Conservation (phyloP, 2,888 invertebrate species). For the Scaptomyza flava region DNA sequence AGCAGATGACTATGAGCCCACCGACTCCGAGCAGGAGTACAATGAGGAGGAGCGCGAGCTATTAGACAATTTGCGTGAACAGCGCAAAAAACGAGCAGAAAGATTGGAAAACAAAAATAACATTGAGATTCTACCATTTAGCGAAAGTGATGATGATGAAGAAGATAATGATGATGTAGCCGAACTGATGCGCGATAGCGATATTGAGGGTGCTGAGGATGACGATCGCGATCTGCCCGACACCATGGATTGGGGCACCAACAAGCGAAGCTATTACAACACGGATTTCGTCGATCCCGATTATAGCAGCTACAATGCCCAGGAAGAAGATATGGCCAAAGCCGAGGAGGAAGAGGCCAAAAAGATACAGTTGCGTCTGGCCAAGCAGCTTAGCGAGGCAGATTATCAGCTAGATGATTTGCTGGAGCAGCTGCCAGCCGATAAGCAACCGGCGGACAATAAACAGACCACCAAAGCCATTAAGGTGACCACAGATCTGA, state of each 20-base stretch:
- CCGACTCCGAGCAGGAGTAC: slow-evolving; percentile 91
- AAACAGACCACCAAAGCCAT: slow-evolving; percentile 27
- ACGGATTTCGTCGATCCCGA: slow-evolving; percentile 96
- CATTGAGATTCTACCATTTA: slow-evolving; percentile 88
- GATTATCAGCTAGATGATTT: slow-evolving; percentile 86
- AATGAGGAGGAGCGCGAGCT: slow-evolving; percentile 88
- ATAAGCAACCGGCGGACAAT: neutral
- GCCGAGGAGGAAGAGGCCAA: slow-evolving; percentile 94
- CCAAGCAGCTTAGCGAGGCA: slow-evolving; percentile 91
- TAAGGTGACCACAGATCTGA: slow-evolving; percentile 90
- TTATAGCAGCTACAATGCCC: slow-evolving; percentile 85
- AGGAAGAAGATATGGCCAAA: slow-evolving; percentile 90
- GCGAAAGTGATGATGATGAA: slow-evolving; percentile 84
- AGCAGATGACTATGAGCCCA: slow-evolving; percentile 87
- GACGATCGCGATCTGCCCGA: slow-evolving; percentile 90
- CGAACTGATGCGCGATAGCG: slow-evolving; percentile 86
- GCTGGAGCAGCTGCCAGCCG: neutral
- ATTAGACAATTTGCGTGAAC: slow-evolving; percentile 87
- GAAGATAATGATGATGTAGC: slow-evolving; percentile 83
- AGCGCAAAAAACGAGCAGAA: slow-evolving; percentile 79
- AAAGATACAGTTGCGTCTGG: slow-evolving; percentile 90
- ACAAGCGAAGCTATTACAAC: slow-evolving; percentile 91
- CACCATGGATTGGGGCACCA: slow-evolving; percentile 94
- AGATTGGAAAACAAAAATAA: slow-evolving; percentile 85
- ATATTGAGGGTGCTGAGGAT: slow-evolving; percentile 89